These are phyloP conservation scores for Drosophila arawakana DNA, from an alignment of 1,140 invertebrate genomes.

Conservation along the genomic window DNA sequence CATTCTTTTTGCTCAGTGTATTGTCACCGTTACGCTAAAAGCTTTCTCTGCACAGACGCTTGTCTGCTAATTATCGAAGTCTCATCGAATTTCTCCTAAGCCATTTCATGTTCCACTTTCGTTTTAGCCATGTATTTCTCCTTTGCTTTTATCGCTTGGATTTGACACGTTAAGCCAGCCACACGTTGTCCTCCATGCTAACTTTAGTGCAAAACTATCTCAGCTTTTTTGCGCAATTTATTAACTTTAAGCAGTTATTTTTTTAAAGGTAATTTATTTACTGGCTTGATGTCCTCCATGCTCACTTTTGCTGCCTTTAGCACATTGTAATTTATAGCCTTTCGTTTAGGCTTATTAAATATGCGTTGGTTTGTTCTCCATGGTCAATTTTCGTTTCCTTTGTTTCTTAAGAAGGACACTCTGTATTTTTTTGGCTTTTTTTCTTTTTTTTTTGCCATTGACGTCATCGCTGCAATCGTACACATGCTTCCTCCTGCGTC, in stretches of 20 bases:
- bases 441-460: too few relatives aligned
- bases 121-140: constrained; percentile 1
- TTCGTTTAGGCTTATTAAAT: neutral
- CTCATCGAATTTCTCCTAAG: constrained; percentile 11
- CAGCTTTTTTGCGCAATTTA: neutral
- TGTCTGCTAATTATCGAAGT: constrained; percentile 15
- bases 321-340: neutral
- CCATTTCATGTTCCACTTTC: constrained; percentile 14
- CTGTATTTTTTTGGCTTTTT: too few relatives aligned
- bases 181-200: neutral
- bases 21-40: neutral
- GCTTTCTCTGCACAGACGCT: neutral
- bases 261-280: neutral
- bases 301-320: too few relatives aligned
- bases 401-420: too few relatives aligned
- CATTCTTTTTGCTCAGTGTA: too few relatives aligned
- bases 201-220: neutral
- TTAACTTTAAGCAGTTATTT: neutral
- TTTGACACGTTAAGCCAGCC: constrained; percentile 1
- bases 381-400: neutral
- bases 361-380: neutral
- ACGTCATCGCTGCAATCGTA: too few relatives aligned
- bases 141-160: neutral
- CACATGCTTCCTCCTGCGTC: too few relatives aligned
- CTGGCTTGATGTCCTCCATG: too few relatives aligned